Evolutionary conservation across 2,797 vertebrate species (phyloP).

Genomic region (Arctocebus calabarensis): DNA sequence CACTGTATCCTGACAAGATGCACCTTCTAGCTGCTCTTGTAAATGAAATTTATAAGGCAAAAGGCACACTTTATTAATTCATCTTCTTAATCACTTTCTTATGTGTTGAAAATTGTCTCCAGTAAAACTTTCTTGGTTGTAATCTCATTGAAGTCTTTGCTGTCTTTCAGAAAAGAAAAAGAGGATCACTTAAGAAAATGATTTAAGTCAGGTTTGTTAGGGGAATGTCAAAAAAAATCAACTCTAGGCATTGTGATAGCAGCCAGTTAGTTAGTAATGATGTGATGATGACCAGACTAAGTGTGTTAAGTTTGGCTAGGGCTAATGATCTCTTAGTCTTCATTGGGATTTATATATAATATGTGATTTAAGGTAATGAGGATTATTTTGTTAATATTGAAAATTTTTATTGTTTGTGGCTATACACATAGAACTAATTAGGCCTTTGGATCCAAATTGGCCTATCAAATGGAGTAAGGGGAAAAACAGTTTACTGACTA

Average conservation of each 20-base stretch:
- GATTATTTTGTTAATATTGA: not conserved
- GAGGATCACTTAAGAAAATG: not conserved
- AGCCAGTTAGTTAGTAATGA: not conserved
- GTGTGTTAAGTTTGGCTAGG: not conserved
- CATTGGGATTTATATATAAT: not conserved
- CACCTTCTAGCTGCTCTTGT: not conserved
- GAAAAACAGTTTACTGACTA: not conserved
- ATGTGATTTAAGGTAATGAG: not conserved
- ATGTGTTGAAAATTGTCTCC: not conserved
- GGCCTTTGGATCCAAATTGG: not conserved
- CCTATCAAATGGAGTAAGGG: not conserved
- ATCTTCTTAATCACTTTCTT: not conserved
- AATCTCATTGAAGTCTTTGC: not conserved
- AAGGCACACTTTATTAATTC: not conserved
- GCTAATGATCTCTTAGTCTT: not conserved
- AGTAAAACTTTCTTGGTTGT: not conserved
- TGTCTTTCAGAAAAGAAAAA: not conserved
- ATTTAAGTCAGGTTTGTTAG: not conserved
- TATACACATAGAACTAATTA: not conserved
- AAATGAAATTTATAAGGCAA: conserved; percentile 19
- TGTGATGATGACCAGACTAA: not conserved
- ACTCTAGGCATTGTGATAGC: not conserved
- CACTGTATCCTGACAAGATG: not conserved
- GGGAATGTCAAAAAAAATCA: not conserved
- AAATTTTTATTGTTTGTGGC: not conserved